Evolutionary conservation across 2,113 vertebrate genomes (phyloP), one percentile per base, ranked within the genome.

Genomic region (Heterochromis multidens): DNA sequence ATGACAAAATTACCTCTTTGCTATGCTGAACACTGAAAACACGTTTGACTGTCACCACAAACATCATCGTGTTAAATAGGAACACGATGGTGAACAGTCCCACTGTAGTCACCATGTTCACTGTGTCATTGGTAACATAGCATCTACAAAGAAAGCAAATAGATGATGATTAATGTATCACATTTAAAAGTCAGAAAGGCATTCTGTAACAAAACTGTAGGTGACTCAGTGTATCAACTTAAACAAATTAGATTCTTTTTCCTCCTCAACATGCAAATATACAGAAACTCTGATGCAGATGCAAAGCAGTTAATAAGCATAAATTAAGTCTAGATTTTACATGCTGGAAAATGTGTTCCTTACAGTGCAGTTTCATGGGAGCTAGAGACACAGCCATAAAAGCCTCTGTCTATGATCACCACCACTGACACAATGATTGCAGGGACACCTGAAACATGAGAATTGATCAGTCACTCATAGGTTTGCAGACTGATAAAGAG

Each of bases 401-500:
- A 1, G 5, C 62, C 31, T 37, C 0, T 82, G 46, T 93, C 10
- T 27, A 91, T 56, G 40, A 88, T 35, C 61, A 77, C 37, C 11
- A 92, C 86, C 62, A 92, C 9, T 29, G 80, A 65, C 54, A 95
- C 93, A 7, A 94, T 49, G 61, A 93, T 67, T 3, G 87, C 93
- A 72, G 95, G 93, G 40, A 94, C 1, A 35, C 93, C 95, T 91
- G 60, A 19, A 90, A 87, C 63, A 88, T 17, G 88, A 27, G 10
- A 23, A 58, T 2, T 57, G 12, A 70, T 46, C 23, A 70, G 52
- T 7, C 7, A 25, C 35, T 16, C 40, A 0, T 19, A 70, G 0
- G 5, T 49, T 49, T 70, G 65, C 40, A 70, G 16, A 19, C 23
- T 19, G 9, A 43, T 49, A 40, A 70, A 19, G 14, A 70, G 35